Base-by-base conservation (phyloP, 2,797 vertebrate species). In the Acrossocheilus fasciatus region DNA sequence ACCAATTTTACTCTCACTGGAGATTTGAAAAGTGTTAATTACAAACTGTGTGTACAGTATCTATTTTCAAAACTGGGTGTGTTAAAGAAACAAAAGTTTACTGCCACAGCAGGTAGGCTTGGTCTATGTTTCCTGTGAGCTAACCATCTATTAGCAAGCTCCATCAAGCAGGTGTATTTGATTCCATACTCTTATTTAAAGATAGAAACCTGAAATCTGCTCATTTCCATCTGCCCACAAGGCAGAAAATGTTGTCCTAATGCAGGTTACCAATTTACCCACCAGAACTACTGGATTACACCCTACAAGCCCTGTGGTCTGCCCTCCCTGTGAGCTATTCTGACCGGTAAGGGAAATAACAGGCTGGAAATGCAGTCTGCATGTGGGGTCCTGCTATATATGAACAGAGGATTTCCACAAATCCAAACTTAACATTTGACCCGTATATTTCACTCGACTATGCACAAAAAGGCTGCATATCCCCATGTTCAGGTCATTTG, bases 201-300 rank as follows among this genome's bases (percentile, higher is more conserved):
- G 73, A 89, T 81, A 91, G 70, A 87, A 70, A 91, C 88, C 91
- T 6, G n/a, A 77, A 86, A 88, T 92, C 92, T 91, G 90, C 86
- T 86, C 90, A 93, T 92, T 90, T 91, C 89, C 87, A 90, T 69
- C 79, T 85, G 1, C 17, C 7, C 6, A 86, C 86, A 84, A 41
- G 81, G 84, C 77, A 78, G 30, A 83, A 89, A 77, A 80, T 90
- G 92, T 39, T 81, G 68, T 20, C n/a, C 88, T 94, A 93, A 95
- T 94, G 88, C 88, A 72, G 87, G 90, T 72, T 89, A 88, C 68
- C 69, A 84, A n/a, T 43, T 59, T 52, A 77, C 77, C 39, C 54
- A n/a, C 64, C 47, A 26, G 43, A 68, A 78, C 85, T 85, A 52
- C 82, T 85, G 66, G 11, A 85, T 57, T 83, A 82, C 87, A 78